Conservation (phyloP, 1,140 invertebrate species). For the Oreohelix idahoensis region DNA sequence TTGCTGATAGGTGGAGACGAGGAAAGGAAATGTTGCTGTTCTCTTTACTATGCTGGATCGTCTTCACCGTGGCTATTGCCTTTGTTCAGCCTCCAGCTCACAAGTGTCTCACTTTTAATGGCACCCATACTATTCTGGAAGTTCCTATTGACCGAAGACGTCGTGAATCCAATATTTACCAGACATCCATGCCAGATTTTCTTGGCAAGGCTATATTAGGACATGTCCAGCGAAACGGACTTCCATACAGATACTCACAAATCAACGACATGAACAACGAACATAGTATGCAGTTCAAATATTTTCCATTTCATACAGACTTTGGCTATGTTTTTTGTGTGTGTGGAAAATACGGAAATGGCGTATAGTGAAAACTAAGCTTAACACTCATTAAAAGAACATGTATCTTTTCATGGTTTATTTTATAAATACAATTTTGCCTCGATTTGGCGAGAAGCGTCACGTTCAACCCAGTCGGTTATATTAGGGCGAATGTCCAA, state of each 20-base stretch:
- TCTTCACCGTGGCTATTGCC: slow-evolving; percentile 95
- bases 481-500: too few species aligned
- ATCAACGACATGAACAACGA: background rate
- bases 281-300: background rate
- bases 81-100: slow-evolving; percentile 94
- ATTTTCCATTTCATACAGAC: background rate
- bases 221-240: background rate
- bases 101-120: slow-evolving; percentile 85
- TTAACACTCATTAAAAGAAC: too few species aligned
- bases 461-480: too few species aligned
- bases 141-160: slow-evolving; percentile 37
- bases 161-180: background rate
- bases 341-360: too few species aligned
- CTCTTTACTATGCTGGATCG: slow-evolving; percentile 93
- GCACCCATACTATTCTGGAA: slow-evolving; percentile 76
- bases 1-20: slow-evolving; percentile 82
- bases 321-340: too few species aligned
- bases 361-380: too few species aligned
- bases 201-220: too few species aligned
- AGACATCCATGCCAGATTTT: background rate
- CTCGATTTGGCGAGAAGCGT: too few species aligned
- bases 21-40: slow-evolving; percentile 86
- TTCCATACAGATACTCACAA: background rate
- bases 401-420: too few species aligned
- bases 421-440: too few species aligned